Evolutionary conservation across 2,797 vertebrate genomes (phyloP), one percentile per base, ranked within the genome.

Genomic region (Pseudopleuronectes americanus): DNA sequence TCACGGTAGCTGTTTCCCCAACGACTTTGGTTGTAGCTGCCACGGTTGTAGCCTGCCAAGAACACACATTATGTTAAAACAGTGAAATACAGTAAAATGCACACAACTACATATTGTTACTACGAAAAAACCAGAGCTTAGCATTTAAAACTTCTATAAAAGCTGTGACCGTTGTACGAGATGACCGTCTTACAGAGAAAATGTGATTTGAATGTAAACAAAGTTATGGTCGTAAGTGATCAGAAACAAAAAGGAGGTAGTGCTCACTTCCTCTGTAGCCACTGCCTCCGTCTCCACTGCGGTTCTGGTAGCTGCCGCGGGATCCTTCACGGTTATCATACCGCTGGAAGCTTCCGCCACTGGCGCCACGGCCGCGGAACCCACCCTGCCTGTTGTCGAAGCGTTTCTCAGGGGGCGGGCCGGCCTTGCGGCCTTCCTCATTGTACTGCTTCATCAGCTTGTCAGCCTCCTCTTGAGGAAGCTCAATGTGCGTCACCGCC

Each of bases 341-440:
- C 28, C 94, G 95, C 87, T 96, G 96, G 86, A 93, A 97, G 78
- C 90, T 90, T 0, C 93, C 83, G 0, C 47, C 47, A 16, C 41
- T 43, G 41, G 4, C 45, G n/a, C 47, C 94, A 0, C 95, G 94
- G 38, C 95, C 95, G 0, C 96, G 93, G 87, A 94, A 95, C 0
- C 95, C 91, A 0, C 93, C 91, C 36, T 89, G 92, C 33, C 94
- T 90, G 91, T 92, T 96, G 87, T 97, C 96, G 2, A 96, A 97
- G 58, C 96, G 96, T 71, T 98, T 98, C 2, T 97, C 96, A 0
- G 96, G 96, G 0, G 97, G 97, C 0, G 96, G 97, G 0, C 93
- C 96, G 0, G 97, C 96, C 81, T 93, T 96, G 47, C 95, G 94
- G 28, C 96, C 97, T 45, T 98, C 97, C 41, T 97, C 96, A 2